Conservation (phyloP, 2,113 vertebrate species). For the Equus quagga region DNA sequence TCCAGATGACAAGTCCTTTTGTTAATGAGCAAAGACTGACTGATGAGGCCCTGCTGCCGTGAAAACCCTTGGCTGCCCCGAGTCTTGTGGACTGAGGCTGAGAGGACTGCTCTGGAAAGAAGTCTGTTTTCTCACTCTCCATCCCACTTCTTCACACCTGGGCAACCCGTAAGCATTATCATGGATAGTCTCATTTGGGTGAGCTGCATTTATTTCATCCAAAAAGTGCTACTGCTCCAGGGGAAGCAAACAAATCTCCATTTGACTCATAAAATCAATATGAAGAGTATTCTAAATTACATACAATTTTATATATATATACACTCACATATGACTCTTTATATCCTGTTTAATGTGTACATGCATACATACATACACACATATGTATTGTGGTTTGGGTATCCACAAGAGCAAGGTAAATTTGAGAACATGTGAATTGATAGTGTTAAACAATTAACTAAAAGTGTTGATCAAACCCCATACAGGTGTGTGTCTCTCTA, state of each 20-base stretch:
- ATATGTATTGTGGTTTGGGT: not conserved
- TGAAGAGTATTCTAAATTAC: not conserved
- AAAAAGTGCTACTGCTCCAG: not conserved
- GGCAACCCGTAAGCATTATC: not conserved
- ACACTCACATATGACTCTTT: not conserved
- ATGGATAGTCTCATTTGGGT: not conserved
- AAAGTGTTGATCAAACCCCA: not conserved
- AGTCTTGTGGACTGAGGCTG: not conserved
- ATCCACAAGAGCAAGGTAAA: not conserved
- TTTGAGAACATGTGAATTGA: not conserved
- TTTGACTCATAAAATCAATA: not conserved
- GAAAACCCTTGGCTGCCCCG: not conserved
- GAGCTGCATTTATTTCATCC: not conserved
- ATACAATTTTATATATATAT: too few species aligned
- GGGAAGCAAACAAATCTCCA: not conserved
- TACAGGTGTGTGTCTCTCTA: conserved; percentile 12
- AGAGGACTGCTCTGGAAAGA: not conserved
- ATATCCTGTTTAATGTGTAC: not conserved
- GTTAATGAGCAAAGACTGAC: conserved; percentile 64
- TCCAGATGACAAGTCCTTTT: conserved; percentile 73
- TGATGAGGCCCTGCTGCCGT: not conserved
- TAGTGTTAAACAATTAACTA: not conserved
- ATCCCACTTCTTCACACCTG: not conserved
- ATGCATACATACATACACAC: too few species aligned
- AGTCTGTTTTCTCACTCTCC: not conserved